Evolutionary conservation across 2,113 vertebrate species (phyloP).

Genomic region (Oncorhynchus nerka): DNA sequence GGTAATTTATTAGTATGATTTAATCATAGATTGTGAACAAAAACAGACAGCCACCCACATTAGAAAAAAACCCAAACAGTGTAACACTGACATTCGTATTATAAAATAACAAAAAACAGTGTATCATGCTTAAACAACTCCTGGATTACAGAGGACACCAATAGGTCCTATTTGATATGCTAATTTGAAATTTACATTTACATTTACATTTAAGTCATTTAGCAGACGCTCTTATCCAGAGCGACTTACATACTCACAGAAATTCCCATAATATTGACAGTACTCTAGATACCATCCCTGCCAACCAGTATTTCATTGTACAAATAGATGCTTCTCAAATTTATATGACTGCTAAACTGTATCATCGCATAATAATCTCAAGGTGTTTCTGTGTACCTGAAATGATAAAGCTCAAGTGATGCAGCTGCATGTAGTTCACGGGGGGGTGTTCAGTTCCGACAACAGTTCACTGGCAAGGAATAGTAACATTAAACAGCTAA

Average conservation of each 20-base stretch:
- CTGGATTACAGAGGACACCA: conserved; percentile 7
- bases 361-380: conserved; percentile 7
- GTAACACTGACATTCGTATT: neutral
- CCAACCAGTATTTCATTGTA: conserved; percentile 22
- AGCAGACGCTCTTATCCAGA: too few relatives aligned
- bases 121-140: neutral
- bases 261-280: conserved; percentile 45
- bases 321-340: conserved; percentile 36
- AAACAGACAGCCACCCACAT: neutral
- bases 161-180: conserved; percentile 46
- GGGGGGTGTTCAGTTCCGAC: neutral
- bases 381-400: conserved; percentile 7
- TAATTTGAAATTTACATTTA: too few relatives aligned
- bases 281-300: conserved; percentile 27
- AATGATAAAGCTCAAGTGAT: neutral
- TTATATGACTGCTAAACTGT: conserved; percentile 9
- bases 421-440: conserved; percentile 22
- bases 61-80: neutral
- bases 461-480: conserved; percentile 24
- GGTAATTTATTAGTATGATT: conserved; percentile 14
- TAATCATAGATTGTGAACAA: conserved; percentile 12
- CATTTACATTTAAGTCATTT: too few relatives aligned
- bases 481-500: conserved; percentile 35
- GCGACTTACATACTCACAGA: too few relatives aligned
- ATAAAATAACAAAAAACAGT: too few relatives aligned